These are phyloP conservation scores for Enteromius radiatus DNA, from an alignment of 2,797 vertebrate species.

Conservation along the genomic window DNA sequence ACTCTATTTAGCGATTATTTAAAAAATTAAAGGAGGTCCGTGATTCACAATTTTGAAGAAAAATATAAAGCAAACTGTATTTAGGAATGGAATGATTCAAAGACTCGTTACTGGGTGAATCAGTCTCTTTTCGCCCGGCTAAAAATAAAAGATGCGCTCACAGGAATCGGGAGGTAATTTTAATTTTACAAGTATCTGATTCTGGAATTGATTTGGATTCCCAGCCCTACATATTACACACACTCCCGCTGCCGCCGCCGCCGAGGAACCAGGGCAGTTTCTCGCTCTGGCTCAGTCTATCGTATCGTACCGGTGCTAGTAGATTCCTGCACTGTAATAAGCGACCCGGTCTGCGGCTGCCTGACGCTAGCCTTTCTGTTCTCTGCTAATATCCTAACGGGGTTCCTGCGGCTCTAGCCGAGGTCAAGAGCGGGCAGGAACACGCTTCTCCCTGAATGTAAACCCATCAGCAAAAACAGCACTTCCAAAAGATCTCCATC, in stretches of 20 bases:
- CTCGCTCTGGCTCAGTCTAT: conserved; percentile 73
- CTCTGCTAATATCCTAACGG: not conserved
- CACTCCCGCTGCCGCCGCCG: not conserved
- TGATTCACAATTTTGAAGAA: too few relatives aligned
- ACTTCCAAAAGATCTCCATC: too few relatives aligned
- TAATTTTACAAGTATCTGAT: not conserved
- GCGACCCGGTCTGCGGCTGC: not conserved
- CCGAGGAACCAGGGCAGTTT: not conserved
- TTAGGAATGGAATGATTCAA: too few relatives aligned
- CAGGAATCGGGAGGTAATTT: not conserved
- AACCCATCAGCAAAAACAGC: too few relatives aligned
- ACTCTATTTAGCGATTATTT: too few relatives aligned
- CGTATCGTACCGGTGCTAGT: conserved; percentile 51
- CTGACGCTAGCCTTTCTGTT: conserved; percentile 84
- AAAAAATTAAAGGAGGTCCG: too few relatives aligned
- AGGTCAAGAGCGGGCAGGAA: not conserved
- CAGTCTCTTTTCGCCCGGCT: not conserved
- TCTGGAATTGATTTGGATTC: not conserved
- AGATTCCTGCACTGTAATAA: not conserved
- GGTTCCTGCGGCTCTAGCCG: not conserved
- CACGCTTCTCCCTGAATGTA: not conserved
- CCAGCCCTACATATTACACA: not conserved
- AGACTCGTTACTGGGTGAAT: not conserved
- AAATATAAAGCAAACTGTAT: too few relatives aligned
- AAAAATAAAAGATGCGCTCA: not conserved